Evolutionary conservation across 2,888 invertebrate genomes (phyloP).

Genomic region (Philereme transversata): DNA sequence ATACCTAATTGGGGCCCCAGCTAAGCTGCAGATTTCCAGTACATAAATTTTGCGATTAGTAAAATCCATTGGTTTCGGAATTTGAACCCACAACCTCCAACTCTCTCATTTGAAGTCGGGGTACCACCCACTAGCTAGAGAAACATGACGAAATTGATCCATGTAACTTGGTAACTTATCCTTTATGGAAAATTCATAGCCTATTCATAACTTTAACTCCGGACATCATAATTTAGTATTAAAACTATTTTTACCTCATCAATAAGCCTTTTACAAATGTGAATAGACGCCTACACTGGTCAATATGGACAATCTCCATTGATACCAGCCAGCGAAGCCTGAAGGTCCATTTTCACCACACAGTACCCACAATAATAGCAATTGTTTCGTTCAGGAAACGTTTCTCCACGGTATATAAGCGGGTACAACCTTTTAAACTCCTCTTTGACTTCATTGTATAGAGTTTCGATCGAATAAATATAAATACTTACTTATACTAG

Average conservation of each 20-base stretch:
- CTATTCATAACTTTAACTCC: not conserved
- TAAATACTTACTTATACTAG: conserved; percentile 2
- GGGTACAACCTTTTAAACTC: conserved; percentile 55
- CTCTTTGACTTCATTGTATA: conserved; percentile 42
- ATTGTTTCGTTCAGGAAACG: conserved; percentile 78
- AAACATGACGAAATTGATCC: not conserved
- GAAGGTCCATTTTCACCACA: conserved; percentile 78
- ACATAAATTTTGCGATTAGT: too few relatives aligned
- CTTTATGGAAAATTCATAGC: not conserved
- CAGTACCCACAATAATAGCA: conserved; percentile 62
- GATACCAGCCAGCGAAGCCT: conserved; percentile 73
- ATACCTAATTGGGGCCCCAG: too few relatives aligned
- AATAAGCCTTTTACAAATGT: conserved; percentile 19
- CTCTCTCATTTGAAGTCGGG: too few relatives aligned
- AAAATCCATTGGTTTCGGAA: too few relatives aligned
- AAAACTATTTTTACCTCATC: conserved; percentile 21
- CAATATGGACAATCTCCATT: conserved; percentile 74
- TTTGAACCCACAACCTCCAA: too few relatives aligned
- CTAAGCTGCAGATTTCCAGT: too few relatives aligned
- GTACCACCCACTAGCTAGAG: too few relatives aligned
- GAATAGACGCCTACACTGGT: conserved; percentile 47
- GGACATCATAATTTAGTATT: conserved; percentile 15
- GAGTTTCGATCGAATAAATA: conserved; percentile 17
- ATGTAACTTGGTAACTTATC: not conserved
- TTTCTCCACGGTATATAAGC: conserved; percentile 65